phyloP scores from a whole-genome alignment of 2,888 invertebrate species.

The Resseliella maxima region DNA sequence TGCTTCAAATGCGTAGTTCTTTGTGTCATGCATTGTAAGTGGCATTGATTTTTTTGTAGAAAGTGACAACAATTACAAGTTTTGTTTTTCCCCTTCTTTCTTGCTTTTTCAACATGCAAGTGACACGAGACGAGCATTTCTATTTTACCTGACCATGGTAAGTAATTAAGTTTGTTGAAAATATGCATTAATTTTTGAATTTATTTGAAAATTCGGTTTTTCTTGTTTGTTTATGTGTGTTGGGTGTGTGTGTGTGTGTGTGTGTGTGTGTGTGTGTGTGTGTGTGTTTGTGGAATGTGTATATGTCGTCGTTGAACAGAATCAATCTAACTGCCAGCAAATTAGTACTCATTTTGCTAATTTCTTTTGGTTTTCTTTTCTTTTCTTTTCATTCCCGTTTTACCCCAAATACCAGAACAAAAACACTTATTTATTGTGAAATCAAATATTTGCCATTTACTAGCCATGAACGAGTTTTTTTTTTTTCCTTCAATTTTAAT shows the following conservation, averaged over 20 bases:
- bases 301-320: neutral
- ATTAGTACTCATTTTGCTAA: neutral
- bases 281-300: neutral
- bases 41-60: neutral
- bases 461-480: neutral
- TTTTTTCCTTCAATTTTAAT: neutral
- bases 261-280: too few relatives aligned
- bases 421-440: too few relatives aligned
- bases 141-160: neutral
- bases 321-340: neutral
- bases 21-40: neutral
- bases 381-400: neutral
- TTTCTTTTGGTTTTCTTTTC: neutral
- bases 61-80: conserved; percentile 16
- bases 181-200: neutral
- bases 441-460: too few relatives aligned
- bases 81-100: neutral
- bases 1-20: neutral
- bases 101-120: too few relatives aligned
- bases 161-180: neutral
- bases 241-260: too few relatives aligned
- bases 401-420: too few relatives aligned
- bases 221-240: too few relatives aligned
- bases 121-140: neutral
- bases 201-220: too few relatives aligned